Evolutionary conservation across 2,888 invertebrate genomes (phyloP).

Genomic region (Pachymerium ferrugineum): DNA sequence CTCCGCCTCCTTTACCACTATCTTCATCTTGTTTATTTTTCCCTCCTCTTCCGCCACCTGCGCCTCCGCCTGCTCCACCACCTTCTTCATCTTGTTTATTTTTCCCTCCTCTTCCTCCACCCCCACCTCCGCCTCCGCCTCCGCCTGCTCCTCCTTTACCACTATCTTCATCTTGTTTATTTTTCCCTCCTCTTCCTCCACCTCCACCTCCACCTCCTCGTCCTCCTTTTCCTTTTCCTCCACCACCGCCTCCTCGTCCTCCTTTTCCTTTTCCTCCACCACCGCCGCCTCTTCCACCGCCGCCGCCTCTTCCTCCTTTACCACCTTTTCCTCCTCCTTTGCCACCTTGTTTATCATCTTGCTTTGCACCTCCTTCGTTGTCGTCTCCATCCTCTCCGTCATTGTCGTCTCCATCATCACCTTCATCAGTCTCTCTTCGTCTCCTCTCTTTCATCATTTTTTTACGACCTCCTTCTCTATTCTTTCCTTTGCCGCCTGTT

Average conservation of each 20-base stretch:
- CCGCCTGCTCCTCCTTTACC: too few relatives aligned
- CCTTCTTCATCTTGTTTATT: too few relatives aligned
- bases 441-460: neutral
- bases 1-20: too few relatives aligned
- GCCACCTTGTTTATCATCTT: neutral
- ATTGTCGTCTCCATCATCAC: neutral
- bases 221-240: neutral
- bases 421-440: neutral
- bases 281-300: neutral
- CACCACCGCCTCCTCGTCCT: neutral
- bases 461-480: neutral
- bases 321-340: neutral
- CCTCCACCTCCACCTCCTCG: neutral
- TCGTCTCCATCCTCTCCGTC: neutral
- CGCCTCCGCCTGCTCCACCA: too few relatives aligned
- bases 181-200: neutral
- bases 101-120: too few relatives aligned
- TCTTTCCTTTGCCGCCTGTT: neutral
- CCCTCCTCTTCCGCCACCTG: too few relatives aligned
- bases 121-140: too few relatives aligned
- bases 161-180: too few relatives aligned
- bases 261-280: neutral
- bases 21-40: too few relatives aligned
- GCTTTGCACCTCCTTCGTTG: neutral
- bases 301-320: neutral